Evolutionary conservation across 2,113 vertebrate species (phyloP).

Genomic region (Paraplagusia blochii): DNA sequence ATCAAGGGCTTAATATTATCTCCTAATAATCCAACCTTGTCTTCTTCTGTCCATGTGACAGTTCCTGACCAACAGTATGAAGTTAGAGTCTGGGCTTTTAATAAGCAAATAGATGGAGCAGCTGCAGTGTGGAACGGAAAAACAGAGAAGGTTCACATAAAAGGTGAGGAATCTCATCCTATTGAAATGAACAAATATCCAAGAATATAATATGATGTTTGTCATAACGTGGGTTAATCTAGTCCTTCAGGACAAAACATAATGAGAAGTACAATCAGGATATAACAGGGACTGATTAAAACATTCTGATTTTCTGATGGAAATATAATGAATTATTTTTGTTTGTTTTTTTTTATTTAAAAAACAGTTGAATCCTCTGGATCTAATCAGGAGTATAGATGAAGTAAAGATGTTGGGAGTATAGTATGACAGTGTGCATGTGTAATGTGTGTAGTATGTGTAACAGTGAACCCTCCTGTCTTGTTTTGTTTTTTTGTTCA

Average conservation of each 20-base stretch:
- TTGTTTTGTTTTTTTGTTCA: too few species aligned
- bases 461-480: too few species aligned
- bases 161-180: constrained; percentile 54
- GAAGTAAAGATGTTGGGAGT: too few species aligned
- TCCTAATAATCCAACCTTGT: neutral
- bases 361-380: too few species aligned
- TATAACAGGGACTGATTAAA: too few species aligned
- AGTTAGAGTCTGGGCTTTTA: constrained; percentile 90
- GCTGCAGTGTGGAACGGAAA: constrained; percentile 92
- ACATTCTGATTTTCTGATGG: too few species aligned
- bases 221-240: too few species aligned
- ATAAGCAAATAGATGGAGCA: constrained; percentile 88
- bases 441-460: too few species aligned
- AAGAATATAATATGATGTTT: neutral
- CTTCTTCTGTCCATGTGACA: constrained; percentile 54
- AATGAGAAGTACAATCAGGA: neutral
- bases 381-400: neutral
- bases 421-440: too few species aligned
- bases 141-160: constrained; percentile 79
- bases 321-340: too few species aligned
- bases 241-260: neutral
- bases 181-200: neutral
- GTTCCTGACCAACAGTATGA: constrained; percentile 88
- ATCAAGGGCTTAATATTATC: neutral
- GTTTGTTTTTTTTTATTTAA: too few species aligned